Evolutionary conservation across 2,113 vertebrate species (phyloP), one percentile per base, ranked within the genome.

Genomic region (Centropus bengalensis): DNA sequence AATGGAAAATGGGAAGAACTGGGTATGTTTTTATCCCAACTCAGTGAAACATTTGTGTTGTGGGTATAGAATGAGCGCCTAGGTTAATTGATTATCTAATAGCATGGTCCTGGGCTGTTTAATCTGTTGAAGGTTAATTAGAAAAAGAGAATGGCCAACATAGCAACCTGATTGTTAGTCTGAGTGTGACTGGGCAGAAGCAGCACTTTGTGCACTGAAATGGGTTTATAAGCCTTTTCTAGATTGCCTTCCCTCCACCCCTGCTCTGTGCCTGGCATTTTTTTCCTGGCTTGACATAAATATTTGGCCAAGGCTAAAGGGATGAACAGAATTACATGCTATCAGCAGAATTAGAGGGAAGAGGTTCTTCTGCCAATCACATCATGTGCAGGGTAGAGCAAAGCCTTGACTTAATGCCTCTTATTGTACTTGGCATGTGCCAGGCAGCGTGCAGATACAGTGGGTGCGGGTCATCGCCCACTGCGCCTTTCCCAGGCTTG

Each of bases 401-500:
- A 33, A 94, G 86, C 26, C 87, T 89, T 42, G 68, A 49, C 68
- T 92, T 95, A 88, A 93, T 90, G 93, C 94, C 70, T 89, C 66
- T 74, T 77, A 86, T 92, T 92, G 92, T 89, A 8, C 60, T 73
- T 94, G 94, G 92, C 74, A 30, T 88, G 75, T 92, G 91, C 86
- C 78, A 89, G 94, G 78, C 90, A 83, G 91, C 92, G 79, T 49
- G 92, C 73, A 77, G 86, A 78, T 59, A 20, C 54, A 78, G 97
- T 97, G 98, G 98, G 97, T 84, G 94, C 83, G 28, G 96, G 96
- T 96, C 96, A 91, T 97, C 93, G 87, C 97, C 98, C 94, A 97
- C 97, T n/a, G 55, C 23, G 10, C 4, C 14, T 94, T 98, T 98
- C 97, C 97, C 98, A 97, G 95, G 95, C 91, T 70, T 74, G 47